phyloP scores from a whole-genome alignment of 2,888 invertebrate genomes.

The Syritta pipiens region DNA sequence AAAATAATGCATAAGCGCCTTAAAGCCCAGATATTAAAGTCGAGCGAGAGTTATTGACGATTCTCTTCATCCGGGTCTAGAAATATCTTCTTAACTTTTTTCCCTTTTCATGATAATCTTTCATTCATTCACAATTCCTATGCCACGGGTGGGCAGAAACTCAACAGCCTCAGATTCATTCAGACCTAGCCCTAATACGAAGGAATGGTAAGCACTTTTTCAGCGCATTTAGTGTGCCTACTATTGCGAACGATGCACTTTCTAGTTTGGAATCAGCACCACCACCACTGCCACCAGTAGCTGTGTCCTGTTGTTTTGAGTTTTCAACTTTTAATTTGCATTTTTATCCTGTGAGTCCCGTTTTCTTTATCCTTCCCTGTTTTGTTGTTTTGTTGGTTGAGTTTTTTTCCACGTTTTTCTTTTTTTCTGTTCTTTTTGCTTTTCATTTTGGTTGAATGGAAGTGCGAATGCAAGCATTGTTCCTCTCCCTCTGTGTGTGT shows the following conservation, averaged over 20 bases:
- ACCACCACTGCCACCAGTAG: not conserved
- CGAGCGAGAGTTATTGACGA: too few species aligned
- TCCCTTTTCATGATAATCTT: too few species aligned
- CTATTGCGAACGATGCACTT: constrained; percentile 47
- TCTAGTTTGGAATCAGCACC: not conserved
- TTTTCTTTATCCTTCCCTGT: constrained; percentile 23
- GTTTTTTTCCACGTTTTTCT: constrained; percentile 16
- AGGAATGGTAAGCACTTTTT: too few species aligned
- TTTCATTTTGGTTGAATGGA: constrained; percentile 58
- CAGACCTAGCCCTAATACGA: too few species aligned
- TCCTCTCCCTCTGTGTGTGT: constrained; percentile 20
- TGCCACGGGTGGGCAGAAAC: too few species aligned
- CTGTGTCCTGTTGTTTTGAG: constrained; percentile 36
- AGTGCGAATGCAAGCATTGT: constrained; percentile 69
- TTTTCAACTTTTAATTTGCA: constrained; percentile 68
- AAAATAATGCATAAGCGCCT: too few species aligned
- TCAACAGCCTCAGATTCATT: too few species aligned
- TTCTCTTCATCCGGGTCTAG: too few species aligned
- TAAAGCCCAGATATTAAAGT: too few species aligned
- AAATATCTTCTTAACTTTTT: too few species aligned
- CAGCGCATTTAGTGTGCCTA: too few species aligned
- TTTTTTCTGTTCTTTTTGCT: constrained; percentile 1
- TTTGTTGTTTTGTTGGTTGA: not conserved
- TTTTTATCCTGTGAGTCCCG: constrained; percentile 63
- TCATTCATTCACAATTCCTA: too few species aligned